These are phyloP conservation scores for Cariama cristata DNA, from an alignment of 2,113 vertebrate genomes.

Conservation along the genomic window DNA sequence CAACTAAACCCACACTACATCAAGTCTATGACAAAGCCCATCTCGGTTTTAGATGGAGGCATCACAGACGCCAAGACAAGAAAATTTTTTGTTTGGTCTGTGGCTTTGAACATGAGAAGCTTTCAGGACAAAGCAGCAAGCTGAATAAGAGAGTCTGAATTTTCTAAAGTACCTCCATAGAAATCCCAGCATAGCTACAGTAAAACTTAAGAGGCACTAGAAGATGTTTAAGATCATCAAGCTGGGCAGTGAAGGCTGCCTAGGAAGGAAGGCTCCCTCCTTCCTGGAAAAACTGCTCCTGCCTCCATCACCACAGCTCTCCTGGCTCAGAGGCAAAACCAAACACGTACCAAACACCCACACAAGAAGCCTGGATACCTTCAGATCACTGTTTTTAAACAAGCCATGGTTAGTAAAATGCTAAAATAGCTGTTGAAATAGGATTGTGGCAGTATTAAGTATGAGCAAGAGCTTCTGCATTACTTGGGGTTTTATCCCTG, in stretches of 20 bases:
- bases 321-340: neutral
- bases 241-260: neutral
- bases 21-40: neutral
- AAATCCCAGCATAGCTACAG: neutral
- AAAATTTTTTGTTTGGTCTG: neutral
- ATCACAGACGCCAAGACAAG: neutral
- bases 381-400: neutral
- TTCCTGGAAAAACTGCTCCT: neutral
- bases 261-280: neutral
- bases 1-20: neutral
- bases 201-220: neutral
- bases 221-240: neutral
- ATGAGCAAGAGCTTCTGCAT: neutral
- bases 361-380: neutral
- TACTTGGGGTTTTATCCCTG: neutral
- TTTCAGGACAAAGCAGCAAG: neutral
- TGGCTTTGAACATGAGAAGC: neutral
- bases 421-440: neutral
- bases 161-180: neutral
- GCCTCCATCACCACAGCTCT: neutral
- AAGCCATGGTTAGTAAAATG: neutral
- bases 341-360: accelerated
- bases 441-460: neutral
- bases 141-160: neutral
- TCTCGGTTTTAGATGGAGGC: neutral